Evolutionary conservation across 2,797 vertebrate species (phyloP), one percentile per base, ranked within the genome.

Genomic region (Moxostoma hubbsi): DNA sequence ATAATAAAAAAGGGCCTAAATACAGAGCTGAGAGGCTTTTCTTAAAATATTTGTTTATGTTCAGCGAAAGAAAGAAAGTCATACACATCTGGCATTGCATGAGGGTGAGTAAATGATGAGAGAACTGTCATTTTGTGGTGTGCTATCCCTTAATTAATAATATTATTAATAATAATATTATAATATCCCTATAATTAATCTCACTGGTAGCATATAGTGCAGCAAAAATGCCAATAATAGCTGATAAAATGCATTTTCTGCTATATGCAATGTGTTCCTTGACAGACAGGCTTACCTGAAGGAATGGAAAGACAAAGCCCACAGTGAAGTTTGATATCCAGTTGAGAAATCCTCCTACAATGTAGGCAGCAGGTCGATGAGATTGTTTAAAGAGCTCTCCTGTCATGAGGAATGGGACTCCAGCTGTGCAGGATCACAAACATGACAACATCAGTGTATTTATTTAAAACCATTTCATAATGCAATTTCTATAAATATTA

Each of bases 251-350:
- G 10, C 24, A 64, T 71, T 16, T 24, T 61, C 13, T 2, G 11
- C 7, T 67, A 59, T 63, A 51, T 15, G 15, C 43, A 43, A 12
- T 5, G 49, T 6, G 13, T 13, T 54, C 7, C 43, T 8, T 54
- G 6, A 71, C 18, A 2, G 10, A 55, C 66, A 58, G 57, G 4
- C 15, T 87, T 84, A 97, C 96, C 95, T 97, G 95, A 18, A 97
- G 86, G 88, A 97, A 98, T 18, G 96, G 96, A 84, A 97, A 98
- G 84, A 96, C 68, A 47, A 97, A 96, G 84, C 96, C 96, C 0
- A 98, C 62, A 0, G 93, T 93, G 89, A 97, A 97, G 90, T 97
- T 98, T 84, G 95, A 97, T 77, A 96, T 16, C 96, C 96, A 98
- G 91, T 96, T 97, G 83, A 98, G 94, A 18, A 93, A 93, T 0